These are phyloP conservation scores for Porites lobata DNA, from an alignment of 92 coral and sea anemone species.

Conservation along the genomic window DNA sequence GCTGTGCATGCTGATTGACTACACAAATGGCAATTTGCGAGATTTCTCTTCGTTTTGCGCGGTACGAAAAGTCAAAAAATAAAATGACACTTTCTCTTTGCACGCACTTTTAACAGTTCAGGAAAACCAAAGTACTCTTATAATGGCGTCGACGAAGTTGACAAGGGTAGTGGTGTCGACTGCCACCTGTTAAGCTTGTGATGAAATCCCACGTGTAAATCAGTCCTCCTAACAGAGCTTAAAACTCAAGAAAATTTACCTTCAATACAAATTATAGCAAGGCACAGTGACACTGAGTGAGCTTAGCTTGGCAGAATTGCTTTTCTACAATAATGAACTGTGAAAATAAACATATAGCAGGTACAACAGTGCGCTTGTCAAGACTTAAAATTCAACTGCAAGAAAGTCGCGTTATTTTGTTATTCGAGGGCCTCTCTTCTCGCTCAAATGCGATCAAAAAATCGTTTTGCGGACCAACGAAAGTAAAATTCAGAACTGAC, in stretches of 20 bases:
- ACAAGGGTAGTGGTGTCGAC: neutral
- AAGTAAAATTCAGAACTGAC: too few relatives aligned
- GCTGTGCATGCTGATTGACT: slow-evolving; percentile 4
- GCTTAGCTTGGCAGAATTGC: neutral
- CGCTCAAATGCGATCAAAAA: too few relatives aligned
- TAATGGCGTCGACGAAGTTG: too few relatives aligned
- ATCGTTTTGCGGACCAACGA: too few relatives aligned
- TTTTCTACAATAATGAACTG: neutral
- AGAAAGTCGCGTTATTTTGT: too few relatives aligned
- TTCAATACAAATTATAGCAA: neutral
- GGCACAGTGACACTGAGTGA: neutral
- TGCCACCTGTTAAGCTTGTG: slow-evolving; percentile 19
- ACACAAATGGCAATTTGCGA: neutral
- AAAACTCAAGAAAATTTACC: neutral
- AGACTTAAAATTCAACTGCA: neutral
- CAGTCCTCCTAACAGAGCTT: slow-evolving; percentile 15
- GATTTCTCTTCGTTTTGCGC: neutral
- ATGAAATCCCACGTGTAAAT: slow-evolving; percentile 28
- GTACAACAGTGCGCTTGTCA: neutral
- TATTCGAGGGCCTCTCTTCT: too few relatives aligned
- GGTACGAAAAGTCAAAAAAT: neutral
- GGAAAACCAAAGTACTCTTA: neutral
- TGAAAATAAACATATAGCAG: neutral
- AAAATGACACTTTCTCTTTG: neutral
- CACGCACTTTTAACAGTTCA: neutral